These are phyloP conservation scores for Sinonovacula constricta DNA, from an alignment of 1,140 invertebrate genomes.

Conservation along the genomic window DNA sequence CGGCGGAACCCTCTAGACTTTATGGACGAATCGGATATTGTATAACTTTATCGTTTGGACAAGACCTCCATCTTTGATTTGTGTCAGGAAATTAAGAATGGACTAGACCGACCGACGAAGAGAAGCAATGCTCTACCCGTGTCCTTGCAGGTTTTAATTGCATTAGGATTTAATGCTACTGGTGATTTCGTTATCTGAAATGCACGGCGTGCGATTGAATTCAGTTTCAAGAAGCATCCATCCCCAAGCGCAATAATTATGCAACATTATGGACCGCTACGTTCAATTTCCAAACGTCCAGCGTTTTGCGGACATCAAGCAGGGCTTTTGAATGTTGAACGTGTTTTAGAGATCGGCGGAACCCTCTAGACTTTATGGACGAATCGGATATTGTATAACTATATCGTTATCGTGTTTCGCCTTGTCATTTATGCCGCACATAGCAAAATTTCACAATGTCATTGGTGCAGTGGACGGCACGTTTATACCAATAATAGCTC, in stretches of 20 bases:
- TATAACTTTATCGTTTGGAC: not conserved
- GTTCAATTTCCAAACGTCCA: not conserved
- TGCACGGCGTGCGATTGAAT: not conserved
- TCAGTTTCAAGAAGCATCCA: constrained; percentile 6
- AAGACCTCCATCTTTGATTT: not conserved
- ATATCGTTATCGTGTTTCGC: too few relatives aligned
- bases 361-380: not conserved
- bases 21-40: not conserved
- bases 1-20: not conserved
- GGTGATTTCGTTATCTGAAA: too few relatives aligned
- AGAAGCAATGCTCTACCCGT: not conserved
- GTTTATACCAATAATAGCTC: constrained; percentile 19
- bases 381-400: not conserved
- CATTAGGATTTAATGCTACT: not conserved
- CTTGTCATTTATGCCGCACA: too few relatives aligned
- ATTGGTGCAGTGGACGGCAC: constrained; percentile 27
- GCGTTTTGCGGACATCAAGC: not conserved
- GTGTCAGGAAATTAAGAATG: not conserved
- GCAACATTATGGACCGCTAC: not conserved
- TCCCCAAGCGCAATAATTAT: not conserved
- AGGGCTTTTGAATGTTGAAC: constrained; percentile 13
- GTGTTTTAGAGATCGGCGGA: not conserved
- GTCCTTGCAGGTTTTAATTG: not conserved
- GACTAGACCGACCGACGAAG: not conserved
- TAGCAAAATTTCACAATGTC: constrained; percentile 35